A percentile compares a stretch with the other conserved stretches of the same genome.
These are phyloP conservation scores for Liodrosophila aerea DNA, from an alignment of 2,888 invertebrate genomes.

Conservation along the genomic window DNA sequence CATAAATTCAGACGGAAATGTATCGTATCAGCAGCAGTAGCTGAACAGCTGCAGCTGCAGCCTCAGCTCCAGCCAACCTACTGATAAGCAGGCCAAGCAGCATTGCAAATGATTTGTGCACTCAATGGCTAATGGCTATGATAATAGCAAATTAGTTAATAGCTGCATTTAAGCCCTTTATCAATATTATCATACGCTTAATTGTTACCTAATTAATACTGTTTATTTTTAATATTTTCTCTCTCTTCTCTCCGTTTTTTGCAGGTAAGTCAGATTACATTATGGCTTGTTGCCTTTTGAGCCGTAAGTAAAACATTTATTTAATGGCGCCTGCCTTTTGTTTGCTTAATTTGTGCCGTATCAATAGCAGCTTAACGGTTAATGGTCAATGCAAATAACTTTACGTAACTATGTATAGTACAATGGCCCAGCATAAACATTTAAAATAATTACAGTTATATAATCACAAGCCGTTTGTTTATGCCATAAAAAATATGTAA, in stretches of 20 bases:
- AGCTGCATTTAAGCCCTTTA: neutral
- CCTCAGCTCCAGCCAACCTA: constrained; percentile 2
- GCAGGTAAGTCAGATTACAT: constrained; percentile 60
- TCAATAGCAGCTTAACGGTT: constrained; percentile 31
- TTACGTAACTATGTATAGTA: no score
- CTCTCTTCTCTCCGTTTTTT: constrained; percentile 39
- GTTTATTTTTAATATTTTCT: constrained; percentile 22
- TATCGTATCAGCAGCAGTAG: constrained; percentile 36
- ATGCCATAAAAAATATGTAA: neutral
- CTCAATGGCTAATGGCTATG: constrained; percentile 8
- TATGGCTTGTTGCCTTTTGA: constrained; percentile 21
- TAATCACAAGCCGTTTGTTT: neutral
- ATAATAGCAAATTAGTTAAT: constrained; percentile 5
- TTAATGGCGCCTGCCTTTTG: constrained; percentile 9
- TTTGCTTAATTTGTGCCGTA: constrained; percentile 21
- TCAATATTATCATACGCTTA: constrained; percentile 14
- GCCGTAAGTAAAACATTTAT: constrained; percentile 44
- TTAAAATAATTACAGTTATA: neutral
- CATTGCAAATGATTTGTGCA: constrained; percentile 44
- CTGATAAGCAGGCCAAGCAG: constrained; percentile 47
- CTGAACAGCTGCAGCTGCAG: neutral
- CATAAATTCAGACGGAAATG: constrained; percentile 63
- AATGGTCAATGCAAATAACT: constrained; percentile 27
- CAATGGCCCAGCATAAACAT: no score
- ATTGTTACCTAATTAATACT: constrained; percentile 24